phyloP scores from a whole-genome alignment of 1,140 invertebrate genomes.

The Sweltsa coloradensis region DNA sequence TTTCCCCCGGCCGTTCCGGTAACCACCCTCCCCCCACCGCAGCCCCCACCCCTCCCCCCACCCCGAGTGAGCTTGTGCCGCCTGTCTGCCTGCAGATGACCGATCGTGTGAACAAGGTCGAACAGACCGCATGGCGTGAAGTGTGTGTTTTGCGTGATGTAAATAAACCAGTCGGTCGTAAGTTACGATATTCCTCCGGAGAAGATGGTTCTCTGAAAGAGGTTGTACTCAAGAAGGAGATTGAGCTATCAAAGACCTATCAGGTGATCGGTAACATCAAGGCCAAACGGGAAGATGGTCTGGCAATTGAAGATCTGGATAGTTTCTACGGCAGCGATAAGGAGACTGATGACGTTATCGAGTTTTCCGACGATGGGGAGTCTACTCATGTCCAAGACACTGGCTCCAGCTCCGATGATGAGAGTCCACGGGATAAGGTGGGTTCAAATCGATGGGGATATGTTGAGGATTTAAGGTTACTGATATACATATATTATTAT shows the following conservation, averaged over 20 bases:
- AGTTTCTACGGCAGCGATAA: conserved; percentile 52
- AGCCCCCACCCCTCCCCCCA: conserved; percentile 1
- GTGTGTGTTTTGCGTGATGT: conserved; percentile 16
- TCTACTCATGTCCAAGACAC: conserved; percentile 7
- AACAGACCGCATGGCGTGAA: conserved; percentile 25
- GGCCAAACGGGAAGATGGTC: conserved; percentile 1
- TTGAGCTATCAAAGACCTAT: conserved; percentile 23
- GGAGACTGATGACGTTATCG: conserved; percentile 48
- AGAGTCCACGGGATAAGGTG: conserved; percentile 15
- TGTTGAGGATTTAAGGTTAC: no score
- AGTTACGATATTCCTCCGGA: not conserved
- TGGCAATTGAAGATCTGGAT: conserved; percentile 31
- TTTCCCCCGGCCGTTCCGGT: not conserved
- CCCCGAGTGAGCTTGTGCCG: not conserved
- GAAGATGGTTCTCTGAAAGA: conserved; percentile 15
- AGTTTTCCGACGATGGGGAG: conserved; percentile 53
- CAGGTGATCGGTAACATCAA: conserved; percentile 20
- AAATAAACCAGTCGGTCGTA: not conserved
- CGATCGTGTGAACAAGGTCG: conserved; percentile 19
- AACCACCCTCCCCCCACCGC: conserved; percentile 4
- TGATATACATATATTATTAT: no score
- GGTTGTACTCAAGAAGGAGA: conserved; percentile 21
- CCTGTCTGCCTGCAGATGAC: conserved; percentile 21
- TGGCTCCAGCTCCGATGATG: conserved; percentile 19
- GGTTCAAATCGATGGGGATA: not conserved